Base-by-base conservation (phyloP, 2,113 vertebrate species). In the Notothenia rossii region DNA sequence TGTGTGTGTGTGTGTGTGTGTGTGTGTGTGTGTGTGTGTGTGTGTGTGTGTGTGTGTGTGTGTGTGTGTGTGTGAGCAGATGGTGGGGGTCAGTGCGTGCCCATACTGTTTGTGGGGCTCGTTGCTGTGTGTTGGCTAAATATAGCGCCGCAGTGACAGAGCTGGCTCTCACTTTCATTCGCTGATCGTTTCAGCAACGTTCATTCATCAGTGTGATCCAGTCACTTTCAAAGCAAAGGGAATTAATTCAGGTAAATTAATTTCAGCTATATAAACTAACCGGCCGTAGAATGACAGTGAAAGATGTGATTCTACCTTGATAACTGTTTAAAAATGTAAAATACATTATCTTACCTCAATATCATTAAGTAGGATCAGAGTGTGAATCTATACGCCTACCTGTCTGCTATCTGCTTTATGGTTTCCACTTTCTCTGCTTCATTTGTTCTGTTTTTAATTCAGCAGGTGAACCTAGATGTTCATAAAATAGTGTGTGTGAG, bases 51-150 rank as follows among this genome's bases (percentile, higher is more conserved):
- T 67, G 72, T 73, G 73, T 65, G 88, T 75, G 49, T 17, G 75
- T 45, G 75, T 51, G 59, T 12, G 65, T n/a, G 59, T 25, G 80
- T 49, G 82, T 0, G 68, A 88, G 90, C 94, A 95, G 93, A 95
- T 94, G 93, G 95, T 79, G 70, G 85, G 91, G 93, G 93, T 93
- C 92, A 92, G 82, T 75, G 69, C 50, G 20, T 55, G 72, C 79
- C 77, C 3, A 29, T 76, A 88, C 85, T 91, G 85, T 85, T 40
- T 90, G 79, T 88, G 84, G 86, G 76, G 71, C 86, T 88, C 61
- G 61, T 84, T 70, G 84, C 75, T 86, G 83, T 86, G 88, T 87
- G 85, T 76, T 77, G 72, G 85, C 94, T 95, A 94, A 90, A 95
- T 94, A 94, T 95, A 95, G 91, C 79, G 22, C 56, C 5, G 80